These are phyloP conservation scores for Andricus curvator DNA, from an alignment of 2,888 invertebrate genomes.

Conservation along the genomic window DNA sequence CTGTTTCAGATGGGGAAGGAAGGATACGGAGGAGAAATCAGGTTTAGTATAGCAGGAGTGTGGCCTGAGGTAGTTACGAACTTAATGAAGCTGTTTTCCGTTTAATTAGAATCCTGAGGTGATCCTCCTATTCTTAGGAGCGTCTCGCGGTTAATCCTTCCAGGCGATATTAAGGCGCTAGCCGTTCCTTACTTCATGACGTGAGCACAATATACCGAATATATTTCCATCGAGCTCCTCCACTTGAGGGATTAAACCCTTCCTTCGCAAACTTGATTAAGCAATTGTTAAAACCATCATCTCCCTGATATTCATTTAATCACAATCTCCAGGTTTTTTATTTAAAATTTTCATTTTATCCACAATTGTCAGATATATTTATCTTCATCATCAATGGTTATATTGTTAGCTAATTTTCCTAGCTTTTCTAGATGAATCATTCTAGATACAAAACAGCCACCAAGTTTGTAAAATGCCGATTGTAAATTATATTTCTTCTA, in stretches of 20 bases:
- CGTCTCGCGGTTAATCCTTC: conserved; percentile 68
- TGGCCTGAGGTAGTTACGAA: conserved; percentile 65
- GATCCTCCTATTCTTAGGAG: conserved; percentile 71
- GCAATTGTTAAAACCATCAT: conserved; percentile 12
- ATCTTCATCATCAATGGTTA: too few relatives aligned
- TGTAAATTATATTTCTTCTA: too few relatives aligned
- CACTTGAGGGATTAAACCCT: conserved; percentile 27
- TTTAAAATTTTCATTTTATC: too few relatives aligned
- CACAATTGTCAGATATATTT: too few relatives aligned
- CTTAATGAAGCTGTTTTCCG: conserved; percentile 76
- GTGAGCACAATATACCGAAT: conserved; percentile 36
- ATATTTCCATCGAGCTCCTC: conserved; percentile 34
- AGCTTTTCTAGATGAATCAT: too few relatives aligned
- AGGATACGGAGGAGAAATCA: conserved; percentile 46
- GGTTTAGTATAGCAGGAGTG: conserved; percentile 56
- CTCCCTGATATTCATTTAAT: background rate
- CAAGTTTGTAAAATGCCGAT: too few relatives aligned
- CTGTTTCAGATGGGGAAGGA: background rate
- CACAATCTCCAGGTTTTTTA: background rate
- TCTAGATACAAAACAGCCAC: too few relatives aligned
- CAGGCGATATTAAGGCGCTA: conserved; percentile 71
- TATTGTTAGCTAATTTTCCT: too few relatives aligned
- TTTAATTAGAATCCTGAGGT: conserved; percentile 76
- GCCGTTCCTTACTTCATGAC: conserved; percentile 38
- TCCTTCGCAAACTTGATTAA: conserved; percentile 25